Conservation (phyloP, 2,113 vertebrate species). For the Odocoileus virginianus region DNA sequence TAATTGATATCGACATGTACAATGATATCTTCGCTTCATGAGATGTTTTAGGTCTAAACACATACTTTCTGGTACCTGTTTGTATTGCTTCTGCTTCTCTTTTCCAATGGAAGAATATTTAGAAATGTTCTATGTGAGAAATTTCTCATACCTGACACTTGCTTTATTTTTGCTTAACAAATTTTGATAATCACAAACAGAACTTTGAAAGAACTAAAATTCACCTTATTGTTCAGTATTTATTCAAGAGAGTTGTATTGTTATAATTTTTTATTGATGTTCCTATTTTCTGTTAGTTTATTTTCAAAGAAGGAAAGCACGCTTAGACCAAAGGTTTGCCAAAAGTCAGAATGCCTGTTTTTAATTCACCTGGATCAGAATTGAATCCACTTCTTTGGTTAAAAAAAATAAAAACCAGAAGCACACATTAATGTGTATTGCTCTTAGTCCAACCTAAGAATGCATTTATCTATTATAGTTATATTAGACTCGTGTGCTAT, state of each 20-base stretch:
- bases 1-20: neutral
- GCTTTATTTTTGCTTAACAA: neutral
- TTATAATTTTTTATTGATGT: neutral
- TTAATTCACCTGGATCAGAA: neutral
- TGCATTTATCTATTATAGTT: neutral
- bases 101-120: neutral
- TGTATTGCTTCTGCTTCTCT: neutral
- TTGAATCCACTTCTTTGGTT: neutral
- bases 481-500: neutral
- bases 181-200: neutral
- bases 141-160: neutral
- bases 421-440: neutral
- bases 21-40: neutral
- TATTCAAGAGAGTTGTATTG: neutral
- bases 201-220: neutral
- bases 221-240: neutral
- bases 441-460: neutral
- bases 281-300: neutral
- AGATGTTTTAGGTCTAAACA: neutral
- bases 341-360: neutral
- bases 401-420: neutral
- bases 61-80: neutral
- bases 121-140: neutral
- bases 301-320: neutral
- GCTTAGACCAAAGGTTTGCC: neutral